phyloP scores from a whole-genome alignment of 2,797 vertebrate species.

The Somateria mollissima region DNA sequence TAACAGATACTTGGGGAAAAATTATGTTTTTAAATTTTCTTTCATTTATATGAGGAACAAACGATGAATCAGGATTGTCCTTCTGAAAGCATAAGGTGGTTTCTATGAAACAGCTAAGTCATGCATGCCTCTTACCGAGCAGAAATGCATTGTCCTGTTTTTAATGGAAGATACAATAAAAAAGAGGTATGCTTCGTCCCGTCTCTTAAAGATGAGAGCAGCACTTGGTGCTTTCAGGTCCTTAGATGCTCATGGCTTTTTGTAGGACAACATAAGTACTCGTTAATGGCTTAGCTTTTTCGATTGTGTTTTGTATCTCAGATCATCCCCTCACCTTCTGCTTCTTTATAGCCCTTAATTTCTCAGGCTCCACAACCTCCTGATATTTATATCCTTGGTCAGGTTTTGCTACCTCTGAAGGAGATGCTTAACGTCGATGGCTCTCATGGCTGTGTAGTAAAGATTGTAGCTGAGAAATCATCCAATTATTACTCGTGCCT shows the following conservation, averaged over 20 bases:
- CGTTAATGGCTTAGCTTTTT: background rate
- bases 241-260: background rate
- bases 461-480: background rate
- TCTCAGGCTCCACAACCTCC: background rate
- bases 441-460: background rate
- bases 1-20: background rate
- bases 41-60: background rate
- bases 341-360: background rate
- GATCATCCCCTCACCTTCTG: background rate
- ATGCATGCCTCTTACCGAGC: background rate
- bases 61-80: background rate
- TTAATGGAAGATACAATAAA: fast-evolving
- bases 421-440: background rate
- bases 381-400: background rate
- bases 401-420: background rate
- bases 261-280: fast-evolving
- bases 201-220: background rate
- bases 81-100: background rate
- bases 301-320: background rate
- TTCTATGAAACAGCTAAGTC: background rate
- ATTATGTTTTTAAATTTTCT: background rate
- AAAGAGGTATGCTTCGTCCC: background rate
- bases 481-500: background rate
- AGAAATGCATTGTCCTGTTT: background rate
- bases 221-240: background rate